Evolutionary conservation across 2,888 invertebrate species (phyloP).

Genomic region (Agrotis puta): DNA sequence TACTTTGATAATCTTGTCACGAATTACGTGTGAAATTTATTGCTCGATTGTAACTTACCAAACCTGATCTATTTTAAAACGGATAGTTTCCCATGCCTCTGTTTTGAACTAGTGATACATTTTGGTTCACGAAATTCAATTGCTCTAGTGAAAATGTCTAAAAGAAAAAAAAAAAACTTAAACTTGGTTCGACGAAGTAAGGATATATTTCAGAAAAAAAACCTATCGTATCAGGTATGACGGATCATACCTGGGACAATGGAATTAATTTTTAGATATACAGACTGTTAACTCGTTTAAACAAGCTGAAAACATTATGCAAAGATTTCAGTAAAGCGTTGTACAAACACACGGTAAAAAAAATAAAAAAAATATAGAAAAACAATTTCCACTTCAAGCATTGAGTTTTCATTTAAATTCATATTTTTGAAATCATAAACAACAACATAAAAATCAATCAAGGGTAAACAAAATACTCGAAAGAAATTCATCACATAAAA

Average conservation of each 20-base stretch:
- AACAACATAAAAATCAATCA: slow-evolving; percentile 24
- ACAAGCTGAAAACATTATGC: too few relatives aligned
- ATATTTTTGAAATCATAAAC: too few relatives aligned
- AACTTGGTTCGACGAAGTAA: too few relatives aligned
- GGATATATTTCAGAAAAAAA: too few relatives aligned
- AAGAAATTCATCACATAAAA: slow-evolving; percentile 17
- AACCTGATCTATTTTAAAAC: neutral
- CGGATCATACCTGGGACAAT: too few relatives aligned
- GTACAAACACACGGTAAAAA: neutral
- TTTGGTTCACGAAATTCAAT: too few relatives aligned
- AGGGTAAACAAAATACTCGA: slow-evolving; percentile 13
- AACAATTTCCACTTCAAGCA: too few relatives aligned
- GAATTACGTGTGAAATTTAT: neutral
- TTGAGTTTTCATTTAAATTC: neutral
- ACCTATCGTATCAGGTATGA: too few relatives aligned
- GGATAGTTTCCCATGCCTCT: neutral
- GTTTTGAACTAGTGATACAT: too few relatives aligned
- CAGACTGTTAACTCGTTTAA: neutral
- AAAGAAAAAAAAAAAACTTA: too few relatives aligned
- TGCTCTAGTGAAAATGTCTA: too few relatives aligned
- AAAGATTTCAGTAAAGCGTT: too few relatives aligned
- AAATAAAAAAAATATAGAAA: neutral
- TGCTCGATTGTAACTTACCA: neutral
- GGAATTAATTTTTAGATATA: neutral
- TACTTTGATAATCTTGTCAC: neutral